A percentile compares a stretch with the other conserved stretches of the same genome.
Conservation (phyloP, 2,797 vertebrate genomes). For the Poeciliopsis paucimaculata region DNA sequence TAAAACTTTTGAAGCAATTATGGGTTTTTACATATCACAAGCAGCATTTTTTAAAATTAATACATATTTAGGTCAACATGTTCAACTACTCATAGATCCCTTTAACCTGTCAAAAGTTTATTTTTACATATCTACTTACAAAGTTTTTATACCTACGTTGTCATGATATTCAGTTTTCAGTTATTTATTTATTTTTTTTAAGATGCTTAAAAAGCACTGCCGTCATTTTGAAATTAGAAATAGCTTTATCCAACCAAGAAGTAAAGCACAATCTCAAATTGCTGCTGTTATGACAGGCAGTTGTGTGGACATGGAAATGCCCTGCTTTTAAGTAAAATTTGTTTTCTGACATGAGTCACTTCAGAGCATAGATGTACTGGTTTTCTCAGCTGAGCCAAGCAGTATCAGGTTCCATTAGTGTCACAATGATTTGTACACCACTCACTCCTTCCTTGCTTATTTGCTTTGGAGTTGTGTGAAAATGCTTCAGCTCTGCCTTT, state of each 20-base stretch:
- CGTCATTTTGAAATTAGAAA: background rate
- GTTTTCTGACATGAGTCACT: constrained; percentile 49
- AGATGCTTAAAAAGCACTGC: background rate
- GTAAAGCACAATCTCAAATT: constrained; percentile 18
- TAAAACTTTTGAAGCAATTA: too few relatives aligned
- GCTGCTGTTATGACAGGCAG: constrained; percentile 34
- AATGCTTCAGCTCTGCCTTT: constrained; percentile 36
- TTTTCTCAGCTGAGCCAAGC: constrained; percentile 34
- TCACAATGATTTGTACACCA: constrained; percentile 51
- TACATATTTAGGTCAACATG: too few relatives aligned
- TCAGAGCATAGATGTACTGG: constrained; percentile 22
- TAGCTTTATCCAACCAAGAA: background rate
- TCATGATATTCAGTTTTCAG: background rate
- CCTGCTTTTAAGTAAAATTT: constrained; percentile 48
- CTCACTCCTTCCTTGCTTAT: constrained; percentile 34
- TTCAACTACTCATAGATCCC: too few relatives aligned
- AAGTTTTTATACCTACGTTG: background rate
- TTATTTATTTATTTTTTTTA: background rate
- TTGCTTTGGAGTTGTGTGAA: constrained; percentile 44
- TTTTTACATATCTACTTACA: background rate
- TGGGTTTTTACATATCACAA: too few relatives aligned
- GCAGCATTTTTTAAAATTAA: too few relatives aligned
- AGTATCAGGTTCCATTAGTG: constrained; percentile 56
- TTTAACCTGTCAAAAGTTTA: background rate
- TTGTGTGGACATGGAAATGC: constrained; percentile 45